Conservation (phyloP, 2,797 vertebrate species). For the Okamejei kenojei region DNA sequence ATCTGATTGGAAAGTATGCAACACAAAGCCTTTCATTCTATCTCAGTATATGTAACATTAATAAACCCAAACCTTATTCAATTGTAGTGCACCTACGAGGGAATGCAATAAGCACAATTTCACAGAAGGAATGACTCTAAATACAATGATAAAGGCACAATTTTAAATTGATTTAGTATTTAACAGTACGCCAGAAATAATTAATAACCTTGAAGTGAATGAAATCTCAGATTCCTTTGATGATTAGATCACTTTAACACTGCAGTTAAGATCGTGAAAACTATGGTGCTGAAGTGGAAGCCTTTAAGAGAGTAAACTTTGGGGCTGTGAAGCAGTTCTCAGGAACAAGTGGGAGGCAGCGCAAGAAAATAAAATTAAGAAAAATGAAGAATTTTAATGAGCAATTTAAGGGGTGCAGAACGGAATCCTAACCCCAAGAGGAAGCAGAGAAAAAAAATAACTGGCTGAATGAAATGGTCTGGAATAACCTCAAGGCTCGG, state of each 20-base stretch:
- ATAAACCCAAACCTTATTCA: background rate
- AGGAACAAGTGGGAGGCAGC: background rate
- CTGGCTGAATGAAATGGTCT: background rate
- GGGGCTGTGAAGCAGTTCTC: background rate
- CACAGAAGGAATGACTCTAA: background rate
- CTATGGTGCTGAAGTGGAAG: background rate
- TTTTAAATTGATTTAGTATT: background rate
- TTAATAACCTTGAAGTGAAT: slow-evolving; percentile 24
- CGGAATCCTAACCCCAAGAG: background rate
- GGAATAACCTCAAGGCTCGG: slow-evolving; percentile 25
- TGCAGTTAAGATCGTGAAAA: background rate
- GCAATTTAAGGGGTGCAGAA: background rate
- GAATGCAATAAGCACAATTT: background rate
- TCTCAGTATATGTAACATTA: no score
- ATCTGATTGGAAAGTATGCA: no score
- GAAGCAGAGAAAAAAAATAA: background rate
- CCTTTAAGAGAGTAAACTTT: slow-evolving; percentile 31
- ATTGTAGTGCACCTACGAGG: background rate
- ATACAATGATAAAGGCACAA: background rate
- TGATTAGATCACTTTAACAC: slow-evolving; percentile 8
- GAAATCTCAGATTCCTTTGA: background rate
- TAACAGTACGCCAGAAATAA: slow-evolving; percentile 7
- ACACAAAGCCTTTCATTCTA: no score
- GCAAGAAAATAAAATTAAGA: slow-evolving; percentile 24
- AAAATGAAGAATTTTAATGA: slow-evolving; percentile 14